Evolutionary conservation across 1,140 invertebrate species (phyloP).

Genomic region (Drosophila tsacasi): DNA sequence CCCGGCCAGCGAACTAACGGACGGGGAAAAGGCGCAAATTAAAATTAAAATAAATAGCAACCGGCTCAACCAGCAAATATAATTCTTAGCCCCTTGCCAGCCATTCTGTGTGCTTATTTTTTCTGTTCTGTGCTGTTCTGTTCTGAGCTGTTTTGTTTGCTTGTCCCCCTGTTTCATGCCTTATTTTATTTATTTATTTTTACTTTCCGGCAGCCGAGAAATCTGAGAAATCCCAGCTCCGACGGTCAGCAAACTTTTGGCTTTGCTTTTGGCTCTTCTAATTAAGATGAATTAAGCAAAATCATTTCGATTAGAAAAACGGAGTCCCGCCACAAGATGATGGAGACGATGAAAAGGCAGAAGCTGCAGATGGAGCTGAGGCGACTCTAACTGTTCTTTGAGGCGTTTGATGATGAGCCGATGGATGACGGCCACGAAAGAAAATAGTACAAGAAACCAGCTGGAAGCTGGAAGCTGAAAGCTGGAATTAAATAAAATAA

Average conservation of each 20-base stretch:
- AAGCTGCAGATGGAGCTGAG: background rate
- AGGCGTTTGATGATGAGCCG: constrained; percentile 75
- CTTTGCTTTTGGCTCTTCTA: constrained; percentile 56
- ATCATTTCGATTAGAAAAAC: constrained; percentile 80
- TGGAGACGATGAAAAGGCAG: constrained; percentile 30
- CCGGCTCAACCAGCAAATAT: constrained; percentile 47
- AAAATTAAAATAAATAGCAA: constrained; percentile 80
- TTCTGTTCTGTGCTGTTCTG: background rate
- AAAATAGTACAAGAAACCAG: constrained; percentile 11
- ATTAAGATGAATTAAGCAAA: constrained; percentile 84
- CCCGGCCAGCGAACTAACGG: constrained; percentile 32
- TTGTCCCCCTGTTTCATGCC: background rate
- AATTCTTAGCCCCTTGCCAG: constrained; percentile 12
- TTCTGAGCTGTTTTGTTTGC: constrained; percentile 6
- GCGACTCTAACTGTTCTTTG: constrained; percentile 69
- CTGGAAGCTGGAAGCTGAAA: background rate
- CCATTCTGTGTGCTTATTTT: constrained; percentile 10
- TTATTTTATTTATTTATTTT: constrained; percentile 42
- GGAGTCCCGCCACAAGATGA: constrained; percentile 12
- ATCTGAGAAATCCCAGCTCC: constrained; percentile 14
- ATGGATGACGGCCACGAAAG: constrained; percentile 39
- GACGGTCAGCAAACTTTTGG: constrained; percentile 73
- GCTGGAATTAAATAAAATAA: constrained; percentile 15
- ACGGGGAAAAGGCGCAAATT: constrained; percentile 61
- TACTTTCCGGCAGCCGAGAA: constrained; percentile 38